Evolutionary conservation across 2,113 vertebrate species (phyloP).

Genomic region (Pleuronectes platessa): DNA sequence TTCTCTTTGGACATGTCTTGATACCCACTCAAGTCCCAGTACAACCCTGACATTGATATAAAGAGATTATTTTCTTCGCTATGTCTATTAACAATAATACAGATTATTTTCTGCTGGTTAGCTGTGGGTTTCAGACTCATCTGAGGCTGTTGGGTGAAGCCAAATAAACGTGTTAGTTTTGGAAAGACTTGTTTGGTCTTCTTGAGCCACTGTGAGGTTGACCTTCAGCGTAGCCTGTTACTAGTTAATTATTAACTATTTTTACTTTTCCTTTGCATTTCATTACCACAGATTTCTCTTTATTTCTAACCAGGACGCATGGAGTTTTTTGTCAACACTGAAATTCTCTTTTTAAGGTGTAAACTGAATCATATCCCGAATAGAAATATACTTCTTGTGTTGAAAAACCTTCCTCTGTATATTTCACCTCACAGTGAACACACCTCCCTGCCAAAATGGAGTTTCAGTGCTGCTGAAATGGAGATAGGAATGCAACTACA

Average conservation of each 20-base stretch:
- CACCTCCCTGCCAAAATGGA: slow-evolving; percentile 54
- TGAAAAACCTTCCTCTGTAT: background rate
- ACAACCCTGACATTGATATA: slow-evolving; percentile 23
- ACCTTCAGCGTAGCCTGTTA: slow-evolving; percentile 37
- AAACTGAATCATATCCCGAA: background rate
- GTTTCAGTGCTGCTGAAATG: slow-evolving; percentile 75
- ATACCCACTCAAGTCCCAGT: slow-evolving; percentile 13
- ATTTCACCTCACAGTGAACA: slow-evolving; percentile 47
- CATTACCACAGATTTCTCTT: slow-evolving; percentile 7
- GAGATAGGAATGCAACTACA: slow-evolving; percentile 80
- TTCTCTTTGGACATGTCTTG: slow-evolving; percentile 28
- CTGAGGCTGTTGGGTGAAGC: too few species aligned
- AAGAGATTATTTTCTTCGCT: too few species aligned
- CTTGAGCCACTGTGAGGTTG: background rate
- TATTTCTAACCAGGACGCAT: background rate
- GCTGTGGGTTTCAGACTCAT: too few species aligned
- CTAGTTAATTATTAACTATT: slow-evolving; percentile 58
- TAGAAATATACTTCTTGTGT: too few species aligned
- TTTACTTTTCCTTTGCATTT: slow-evolving; percentile 9
- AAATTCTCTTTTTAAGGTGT: background rate
- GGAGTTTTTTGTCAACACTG: background rate
- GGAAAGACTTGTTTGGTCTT: background rate
- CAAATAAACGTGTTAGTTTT: background rate
- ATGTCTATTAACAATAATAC: too few species aligned
- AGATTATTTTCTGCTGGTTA: too few species aligned